phyloP scores from a whole-genome alignment of 2,113 vertebrate genomes.

The Petromus typicus region DNA sequence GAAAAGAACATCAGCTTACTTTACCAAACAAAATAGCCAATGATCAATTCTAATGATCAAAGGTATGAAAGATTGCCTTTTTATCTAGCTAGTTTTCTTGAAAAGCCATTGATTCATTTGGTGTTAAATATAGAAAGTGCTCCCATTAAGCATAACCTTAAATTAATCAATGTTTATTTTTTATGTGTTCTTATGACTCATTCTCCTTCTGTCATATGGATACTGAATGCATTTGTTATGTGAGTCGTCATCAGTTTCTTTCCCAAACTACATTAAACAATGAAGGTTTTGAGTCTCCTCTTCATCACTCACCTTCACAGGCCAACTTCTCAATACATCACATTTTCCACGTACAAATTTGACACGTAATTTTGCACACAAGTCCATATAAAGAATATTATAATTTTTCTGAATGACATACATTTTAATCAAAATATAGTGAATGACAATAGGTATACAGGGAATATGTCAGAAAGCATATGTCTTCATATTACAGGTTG shows the following conservation, averaged over 20 bases:
- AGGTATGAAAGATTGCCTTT: neutral
- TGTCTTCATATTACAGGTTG: neutral
- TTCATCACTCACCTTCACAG: neutral
- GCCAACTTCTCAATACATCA: neutral
- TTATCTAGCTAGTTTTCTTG: neutral
- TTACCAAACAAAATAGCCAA: neutral
- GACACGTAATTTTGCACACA: neutral
- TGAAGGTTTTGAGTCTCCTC: neutral
- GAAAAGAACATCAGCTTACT: neutral
- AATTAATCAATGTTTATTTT: conserved; percentile 42
- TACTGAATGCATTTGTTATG: neutral
- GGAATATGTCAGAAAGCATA: neutral
- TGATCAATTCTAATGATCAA: conserved; percentile 44
- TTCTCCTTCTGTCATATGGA: neutral
- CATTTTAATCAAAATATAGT: neutral
- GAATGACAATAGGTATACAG: neutral
- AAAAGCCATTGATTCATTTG: conserved; percentile 56
- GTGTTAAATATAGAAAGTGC: conserved; percentile 53
- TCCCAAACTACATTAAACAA: neutral
- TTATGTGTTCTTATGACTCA: neutral
- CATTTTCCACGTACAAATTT: neutral
- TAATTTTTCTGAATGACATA: neutral
- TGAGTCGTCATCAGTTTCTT: accelerated
- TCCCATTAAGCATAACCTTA: conserved; percentile 2
- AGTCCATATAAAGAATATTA: neutral